A percentile compares a stretch with the other conserved stretches of the same genome.
Conservation (phyloP, 64 coral and sea anemone species). For the Montipora capricornis region DNA sequence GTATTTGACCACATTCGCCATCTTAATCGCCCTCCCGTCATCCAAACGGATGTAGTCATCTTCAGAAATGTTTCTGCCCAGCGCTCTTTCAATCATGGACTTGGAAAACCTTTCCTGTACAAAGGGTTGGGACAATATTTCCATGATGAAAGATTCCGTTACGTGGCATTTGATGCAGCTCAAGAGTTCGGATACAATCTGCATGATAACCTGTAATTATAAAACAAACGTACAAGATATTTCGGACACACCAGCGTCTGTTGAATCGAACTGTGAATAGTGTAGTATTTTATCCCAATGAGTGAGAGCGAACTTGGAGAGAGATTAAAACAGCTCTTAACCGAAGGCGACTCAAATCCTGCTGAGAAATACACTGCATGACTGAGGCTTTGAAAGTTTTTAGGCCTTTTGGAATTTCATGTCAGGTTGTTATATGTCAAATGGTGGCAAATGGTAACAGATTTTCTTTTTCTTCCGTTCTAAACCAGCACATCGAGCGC, state of each 20-base stretch:
- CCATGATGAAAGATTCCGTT: not conserved
- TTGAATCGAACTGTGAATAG: not conserved
- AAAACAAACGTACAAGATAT: not conserved
- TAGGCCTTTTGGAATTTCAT: not conserved
- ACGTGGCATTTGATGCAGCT: not conserved
- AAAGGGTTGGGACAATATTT: not conserved
- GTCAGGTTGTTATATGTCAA: not conserved
- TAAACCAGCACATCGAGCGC: not conserved
- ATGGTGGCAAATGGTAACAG: not conserved
- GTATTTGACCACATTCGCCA: constrained; percentile 3
- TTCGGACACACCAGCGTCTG: not conserved
- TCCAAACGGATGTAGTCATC: constrained; percentile 24
- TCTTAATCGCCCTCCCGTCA: constrained; percentile 5
- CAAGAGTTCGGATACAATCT: not conserved
- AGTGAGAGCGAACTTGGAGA: no score
- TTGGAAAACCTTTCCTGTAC: not conserved
- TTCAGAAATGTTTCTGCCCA: not conserved
- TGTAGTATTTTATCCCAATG: no score
- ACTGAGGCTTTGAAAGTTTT: constrained; percentile 5
- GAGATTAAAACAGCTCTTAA: not conserved
- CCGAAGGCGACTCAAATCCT: not conserved
- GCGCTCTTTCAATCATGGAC: not conserved
- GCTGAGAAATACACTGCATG: not conserved
- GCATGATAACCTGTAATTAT: not conserved
- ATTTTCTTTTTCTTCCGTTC: not conserved